These are phyloP conservation scores for Cacoxenus indagator DNA, from an alignment of 2,888 invertebrate genomes.

Conservation along the genomic window DNA sequence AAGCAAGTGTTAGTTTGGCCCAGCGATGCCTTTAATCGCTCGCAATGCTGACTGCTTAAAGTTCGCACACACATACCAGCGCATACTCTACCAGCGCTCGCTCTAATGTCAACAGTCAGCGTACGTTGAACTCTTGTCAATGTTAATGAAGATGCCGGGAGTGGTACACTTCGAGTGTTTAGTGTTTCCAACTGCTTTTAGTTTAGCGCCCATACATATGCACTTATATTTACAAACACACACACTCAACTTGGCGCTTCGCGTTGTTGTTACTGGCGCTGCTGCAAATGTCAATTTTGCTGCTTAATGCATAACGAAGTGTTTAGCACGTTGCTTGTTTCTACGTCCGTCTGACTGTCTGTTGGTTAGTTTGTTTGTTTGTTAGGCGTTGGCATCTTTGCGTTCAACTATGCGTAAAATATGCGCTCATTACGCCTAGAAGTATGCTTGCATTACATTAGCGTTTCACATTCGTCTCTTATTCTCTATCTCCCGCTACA, in stretches of 20 bases:
- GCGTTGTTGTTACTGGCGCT: neutral
- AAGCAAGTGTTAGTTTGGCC: neutral
- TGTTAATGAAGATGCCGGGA: conserved; percentile 6
- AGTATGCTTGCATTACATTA: conserved; percentile 11
- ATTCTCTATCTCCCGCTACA: neutral
- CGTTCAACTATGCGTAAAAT: conserved; percentile 57
- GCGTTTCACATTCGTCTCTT: neutral
- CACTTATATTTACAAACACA: too few relatives aligned
- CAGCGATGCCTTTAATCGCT: neutral
- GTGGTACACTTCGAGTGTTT: neutral
- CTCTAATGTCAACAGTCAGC: neutral
- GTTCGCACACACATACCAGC: neutral
- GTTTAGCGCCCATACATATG: neutral
- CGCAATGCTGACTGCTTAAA: neutral
- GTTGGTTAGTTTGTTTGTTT: neutral
- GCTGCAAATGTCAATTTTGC: conserved; percentile 41
- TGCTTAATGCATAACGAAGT: conserved; percentile 61
- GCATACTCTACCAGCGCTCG: neutral
- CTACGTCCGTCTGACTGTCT: neutral
- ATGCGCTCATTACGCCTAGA: conserved; percentile 31
- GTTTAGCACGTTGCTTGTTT: conserved; percentile 5
- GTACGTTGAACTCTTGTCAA: neutral
- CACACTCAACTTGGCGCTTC: neutral
- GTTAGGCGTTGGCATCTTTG: conserved; percentile 29
- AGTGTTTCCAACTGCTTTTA: neutral